Evolutionary conservation across 2,888 invertebrate genomes (phyloP).

Genomic region (Scaptodrosophila latifasciaeformis): DNA sequence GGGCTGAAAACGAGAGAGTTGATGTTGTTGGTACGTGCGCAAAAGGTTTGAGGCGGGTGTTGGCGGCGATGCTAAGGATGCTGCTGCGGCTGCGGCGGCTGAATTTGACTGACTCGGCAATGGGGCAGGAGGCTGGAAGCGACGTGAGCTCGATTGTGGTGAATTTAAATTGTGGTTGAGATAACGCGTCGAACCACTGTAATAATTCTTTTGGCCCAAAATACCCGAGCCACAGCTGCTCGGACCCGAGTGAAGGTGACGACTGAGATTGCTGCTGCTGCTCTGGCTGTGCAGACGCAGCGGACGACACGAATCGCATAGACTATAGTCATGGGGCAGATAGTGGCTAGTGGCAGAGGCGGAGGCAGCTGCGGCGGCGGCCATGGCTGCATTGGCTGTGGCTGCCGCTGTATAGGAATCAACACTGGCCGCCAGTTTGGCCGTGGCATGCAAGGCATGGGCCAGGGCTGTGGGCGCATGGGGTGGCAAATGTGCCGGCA

Average conservation of each 20-base stretch:
- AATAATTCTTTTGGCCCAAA: conserved; percentile 13
- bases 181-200: conserved; percentile 50
- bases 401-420: conserved; percentile 63
- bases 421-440: conserved; percentile 59
- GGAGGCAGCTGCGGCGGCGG: conserved; percentile 6
- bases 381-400: conserved; percentile 36
- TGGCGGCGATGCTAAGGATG: background rate
- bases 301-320: conserved; percentile 73
- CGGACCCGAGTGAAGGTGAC: conserved; percentile 40
- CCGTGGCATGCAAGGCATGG: conserved; percentile 59
- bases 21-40: conserved; percentile 60
- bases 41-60: conserved; percentile 36
- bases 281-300: conserved; percentile 51
- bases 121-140: conserved; percentile 40
- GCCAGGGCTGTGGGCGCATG: conserved; percentile 38
- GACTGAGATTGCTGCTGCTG: conserved; percentile 46
- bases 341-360: conserved; percentile 24
- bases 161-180: conserved; percentile 56
- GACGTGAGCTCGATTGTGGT: conserved; percentile 53
- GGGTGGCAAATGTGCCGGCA: background rate
- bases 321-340: conserved; percentile 69
- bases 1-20: conserved; percentile 74
- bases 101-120: conserved; percentile 7
- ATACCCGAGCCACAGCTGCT: conserved; percentile 32
- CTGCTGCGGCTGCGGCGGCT: background rate